Conservation (phyloP, 1,140 invertebrate species). For the Drosophila repletoides region DNA sequence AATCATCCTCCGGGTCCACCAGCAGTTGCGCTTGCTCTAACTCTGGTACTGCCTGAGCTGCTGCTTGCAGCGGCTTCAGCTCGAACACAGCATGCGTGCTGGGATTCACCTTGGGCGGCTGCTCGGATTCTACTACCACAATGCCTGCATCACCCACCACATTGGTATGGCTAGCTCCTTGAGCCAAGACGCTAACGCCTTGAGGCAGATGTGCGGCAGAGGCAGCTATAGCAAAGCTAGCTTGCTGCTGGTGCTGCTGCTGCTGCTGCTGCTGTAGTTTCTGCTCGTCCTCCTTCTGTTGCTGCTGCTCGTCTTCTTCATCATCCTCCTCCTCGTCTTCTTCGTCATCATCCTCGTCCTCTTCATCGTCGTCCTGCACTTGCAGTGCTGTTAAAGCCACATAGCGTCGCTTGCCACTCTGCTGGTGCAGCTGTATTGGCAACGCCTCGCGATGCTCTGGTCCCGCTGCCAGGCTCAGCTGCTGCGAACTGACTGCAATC, state of each 20-base stretch:
- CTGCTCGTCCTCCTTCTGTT: neutral
- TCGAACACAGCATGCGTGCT: slow-evolving; percentile 76
- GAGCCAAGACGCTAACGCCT: slow-evolving; percentile 63
- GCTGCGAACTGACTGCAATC: slow-evolving; percentile 46
- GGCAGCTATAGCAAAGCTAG: slow-evolving; percentile 39
- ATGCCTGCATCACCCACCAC: slow-evolving; percentile 65
- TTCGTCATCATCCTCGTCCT: slow-evolving; percentile 6
- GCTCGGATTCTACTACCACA: slow-evolving; percentile 64
- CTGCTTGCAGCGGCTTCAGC: slow-evolving; percentile 54
- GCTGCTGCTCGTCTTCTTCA: neutral
- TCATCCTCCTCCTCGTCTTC: slow-evolving; percentile 24
- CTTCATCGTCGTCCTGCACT: slow-evolving; percentile 21
- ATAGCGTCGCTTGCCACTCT: slow-evolving; percentile 45
- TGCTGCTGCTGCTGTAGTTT: neutral
- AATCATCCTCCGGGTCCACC: slow-evolving; percentile 35
- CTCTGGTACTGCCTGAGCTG: too few species aligned
- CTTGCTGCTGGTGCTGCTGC: slow-evolving; percentile 2
- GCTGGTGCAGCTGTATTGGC: neutral
- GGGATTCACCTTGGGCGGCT: slow-evolving; percentile 74
- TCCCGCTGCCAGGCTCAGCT: slow-evolving; percentile 18
- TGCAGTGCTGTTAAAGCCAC: slow-evolving; percentile 50
- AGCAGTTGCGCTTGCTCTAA: too few species aligned
- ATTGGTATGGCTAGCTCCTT: slow-evolving; percentile 55
- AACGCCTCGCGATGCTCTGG: slow-evolving; percentile 49
- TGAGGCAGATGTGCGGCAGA: slow-evolving; percentile 25